Base-by-base conservation (phyloP, 2,113 vertebrate species). In the Phalacrocorax pelagicus region DNA sequence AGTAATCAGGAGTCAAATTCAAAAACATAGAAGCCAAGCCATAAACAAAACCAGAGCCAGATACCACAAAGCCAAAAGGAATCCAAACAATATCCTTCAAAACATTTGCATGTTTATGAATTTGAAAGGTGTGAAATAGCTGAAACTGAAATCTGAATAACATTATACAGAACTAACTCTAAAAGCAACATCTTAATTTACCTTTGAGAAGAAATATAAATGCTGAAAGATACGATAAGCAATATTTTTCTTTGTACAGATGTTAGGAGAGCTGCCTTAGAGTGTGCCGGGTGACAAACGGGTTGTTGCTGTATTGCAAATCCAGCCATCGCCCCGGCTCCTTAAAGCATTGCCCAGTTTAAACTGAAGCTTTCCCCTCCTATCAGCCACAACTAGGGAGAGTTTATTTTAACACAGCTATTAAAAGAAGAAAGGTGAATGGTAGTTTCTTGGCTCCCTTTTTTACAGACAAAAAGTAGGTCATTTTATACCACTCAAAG, bases 31-130 rank as follows among this genome's bases (percentile, higher is more conserved):
- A 92, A 97, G 81, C 24, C 55, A 90, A 94, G 46, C 42, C 30
- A 92, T 87, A 97, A 94, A 69, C 83, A 91, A 92, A 96, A 93
- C 15, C 72, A 88, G 90, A 95, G 84, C 42, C 90, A 97, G 81
- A 81, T 75, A 91, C 93, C 67, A 66, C 74, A 95, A 96, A 96
- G n/a, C 57, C 47, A 80, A 72, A 74, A 88, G 22, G 26, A 93
- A 65, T 88, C 42, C 78, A 95, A 92, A 92, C 77, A 97, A 78
- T 91, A 84, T 66, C 42, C 52, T 93, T 83, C 54, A 79, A 88
- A 95, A 96, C 1, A 1, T 86, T 75, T 1, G 0, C 2, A 0
- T 78, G 49, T 86, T 97, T 96, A 94, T 79, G 70, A 95, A 92
- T 63, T 88, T 70, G 69, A 94, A 96, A 96, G 81, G 86, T 77